phyloP scores from a whole-genome alignment of 2,888 invertebrate genomes.

The Rosalia funebris region DNA sequence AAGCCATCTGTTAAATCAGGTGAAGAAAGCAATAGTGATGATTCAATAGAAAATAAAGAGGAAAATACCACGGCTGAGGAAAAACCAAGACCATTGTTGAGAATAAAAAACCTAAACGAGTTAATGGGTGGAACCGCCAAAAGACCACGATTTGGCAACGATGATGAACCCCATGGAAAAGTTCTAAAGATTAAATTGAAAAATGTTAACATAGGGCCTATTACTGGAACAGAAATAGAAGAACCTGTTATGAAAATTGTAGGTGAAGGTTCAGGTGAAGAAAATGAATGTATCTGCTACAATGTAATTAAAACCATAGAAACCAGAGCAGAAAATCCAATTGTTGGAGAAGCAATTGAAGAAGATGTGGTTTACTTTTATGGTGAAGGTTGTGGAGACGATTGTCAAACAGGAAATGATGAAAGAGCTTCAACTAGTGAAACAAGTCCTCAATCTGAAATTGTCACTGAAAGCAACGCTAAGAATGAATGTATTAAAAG shows the following conservation, averaged over 20 bases:
- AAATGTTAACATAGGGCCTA: constrained; percentile 41
- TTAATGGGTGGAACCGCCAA: constrained; percentile 35
- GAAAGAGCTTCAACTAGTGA: constrained; percentile 28
- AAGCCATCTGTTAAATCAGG: constrained; percentile 7
- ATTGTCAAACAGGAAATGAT: constrained; percentile 80
- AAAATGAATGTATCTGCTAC: constrained; percentile 54
- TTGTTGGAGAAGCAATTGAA: constrained; percentile 76
- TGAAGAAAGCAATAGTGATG: constrained; percentile 28
- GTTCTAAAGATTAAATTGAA: constrained; percentile 44
- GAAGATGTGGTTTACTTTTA: constrained; percentile 77
- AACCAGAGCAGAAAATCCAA: constrained; percentile 36
- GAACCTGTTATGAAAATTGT: constrained; percentile 38
- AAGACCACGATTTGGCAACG: constrained; percentile 39
- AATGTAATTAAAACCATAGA: constrained; percentile 1
- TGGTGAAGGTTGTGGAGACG: constrained; percentile 78
- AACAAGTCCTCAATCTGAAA: constrained; percentile 1
- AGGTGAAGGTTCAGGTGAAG: constrained; percentile 73
- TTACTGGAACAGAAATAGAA: constrained; percentile 41
- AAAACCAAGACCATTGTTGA: constrained; percentile 58
- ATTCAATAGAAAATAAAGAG: constrained; percentile 34
- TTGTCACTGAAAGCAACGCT: background rate
- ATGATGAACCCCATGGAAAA: constrained; percentile 37
- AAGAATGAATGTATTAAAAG: constrained; percentile 13
- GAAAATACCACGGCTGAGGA: constrained; percentile 2
- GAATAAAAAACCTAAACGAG: constrained; percentile 42